Evolutionary conservation across 2,797 vertebrate species (phyloP), one percentile per base, ranked within the genome.

Genomic region (Dipus sagitta): DNA sequence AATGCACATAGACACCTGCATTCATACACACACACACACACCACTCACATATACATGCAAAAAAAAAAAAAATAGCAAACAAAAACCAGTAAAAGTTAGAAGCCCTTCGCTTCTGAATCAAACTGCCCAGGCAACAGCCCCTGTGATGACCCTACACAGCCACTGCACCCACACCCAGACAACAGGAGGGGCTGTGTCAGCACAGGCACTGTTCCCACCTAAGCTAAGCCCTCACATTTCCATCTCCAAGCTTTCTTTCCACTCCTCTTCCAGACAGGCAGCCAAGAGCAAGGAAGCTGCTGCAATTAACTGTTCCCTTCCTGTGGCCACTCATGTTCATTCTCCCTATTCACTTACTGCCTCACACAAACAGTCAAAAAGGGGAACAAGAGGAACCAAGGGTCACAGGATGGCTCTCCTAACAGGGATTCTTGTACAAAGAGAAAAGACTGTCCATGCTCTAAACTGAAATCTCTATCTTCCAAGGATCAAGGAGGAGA

Each of bases 291-390:
- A 91, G 80, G 72, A 24, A 70, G 54, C 34, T 75, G 68, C 82
- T 74, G 79, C 82, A 82, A 70, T 78, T 95, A 96, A 95, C 75
- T 80, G 60, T 80, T 92, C 34, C 71, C 82, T 93, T 96, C 67
- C 76, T 54, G 18, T 21, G 83, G 58, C 62, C 34, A 78, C 13
- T 42, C 14, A 32, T 30, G 15, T 21, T 87, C 70, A 54, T 83
- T 86, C 74, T 76, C 65, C 79, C 88, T 47, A 18, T 17, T 71
- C 54, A 18, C 4, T 71, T 87, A 90, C 26, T 93, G 32, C 78
- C 76, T 84, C 68, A 85, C 67, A 86, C 47, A 32, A 87, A 95
- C 17, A 86, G 80, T 11, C 64, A 91, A 77, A 88, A 90, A 62
- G 3, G 18, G 32, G 20, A 91, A 92, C 38, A 90, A 76, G 7